Evolutionary conservation across 2,113 vertebrate genomes (phyloP), one percentile per base, ranked within the genome.

Genomic region (Baryphthengus martii): DNA sequence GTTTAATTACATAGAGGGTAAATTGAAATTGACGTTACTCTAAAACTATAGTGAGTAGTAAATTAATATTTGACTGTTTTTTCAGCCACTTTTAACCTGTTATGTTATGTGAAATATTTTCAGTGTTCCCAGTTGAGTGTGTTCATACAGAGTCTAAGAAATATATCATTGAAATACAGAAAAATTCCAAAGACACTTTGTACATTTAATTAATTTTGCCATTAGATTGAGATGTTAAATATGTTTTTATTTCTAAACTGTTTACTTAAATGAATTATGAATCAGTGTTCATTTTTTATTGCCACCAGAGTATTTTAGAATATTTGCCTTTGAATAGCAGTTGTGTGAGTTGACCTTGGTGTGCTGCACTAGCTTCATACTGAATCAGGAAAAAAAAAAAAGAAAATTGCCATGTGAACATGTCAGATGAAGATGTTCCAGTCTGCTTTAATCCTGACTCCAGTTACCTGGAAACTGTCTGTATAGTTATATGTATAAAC

Each of bases 331-430:
- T 24, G 11, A 72, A 79, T 53, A 82, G 15, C 75, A 72, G 1
- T 67, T 82, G 17, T 73, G 17, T 62, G 24, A 80, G 29, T 3
- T 73, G 58, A 56, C 24, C 31, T 92, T 47, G 42, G 72, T 21
- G 31, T 0, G 0, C 4, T 70, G 35, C 47, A 24, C 9, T 40
- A 31, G 11, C 21, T 17, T 20, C 18, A 33, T 20, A 4, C 9
- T 17, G 45, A 56, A 88, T 26, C 13, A 56, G 56, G 11, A 8
- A 20, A 58, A 39, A 49, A 77, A 52, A 0, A 0, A 40, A 44
- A 56, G 21, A 49, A 68, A 80, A 61, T 8, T 55, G 8, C 28
- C 9, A 2, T 23, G 17, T 70, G 53, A 44, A 6, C 3, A 6
- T 10, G 26, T 67, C 42, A 75, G 50, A 65, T 62, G 28, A 73